Base-by-base conservation (phyloP, 2,888 invertebrate species). In the Hemaris fuciformis region DNA sequence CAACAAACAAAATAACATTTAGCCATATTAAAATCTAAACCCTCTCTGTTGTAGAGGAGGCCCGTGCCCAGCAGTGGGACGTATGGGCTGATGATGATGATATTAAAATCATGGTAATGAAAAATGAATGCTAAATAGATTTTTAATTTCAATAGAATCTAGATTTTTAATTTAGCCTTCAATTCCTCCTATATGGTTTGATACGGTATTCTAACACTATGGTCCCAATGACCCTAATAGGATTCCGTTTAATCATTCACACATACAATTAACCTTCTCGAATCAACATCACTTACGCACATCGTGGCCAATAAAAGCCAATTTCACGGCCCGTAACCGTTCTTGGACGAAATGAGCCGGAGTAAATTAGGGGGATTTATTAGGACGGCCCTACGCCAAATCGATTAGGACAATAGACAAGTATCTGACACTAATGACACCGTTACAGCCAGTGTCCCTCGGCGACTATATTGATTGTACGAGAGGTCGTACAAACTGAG, bases 361-460 rank as follows among this genome's bases (percentile, higher is more conserved):
- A 27, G 31, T 25, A 31, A 53, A 53, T 53, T 59, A 34, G 15
- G 46, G 18, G 34, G 34, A 15, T 59, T 20, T n/a, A 59, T 46
- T 15, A 46, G 22, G 8, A 48, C 23, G 15, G 4, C 23, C 22
- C 45, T 31, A 31, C 20, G 13, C 20, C 22, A 8, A 22, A 23
- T 59, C 34, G 45, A 59, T 46, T 59, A 59, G 46, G 27, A 53
- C 53, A 53, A 60, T 18, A 45, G 48, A 15, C 42, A 18, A 31
- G 53, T 27, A 25, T 23, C 23, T 2, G 38, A 23, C 23, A 38
- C n/a, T 61, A 46, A 57, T 38, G 61, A 43, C 57, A 45, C 43
- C 61, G 43, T 61, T 45, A 43, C 1, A 59, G 59, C 25, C 25
- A 34, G 61, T 45, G 61, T 61, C 61, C 61, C 61, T 57, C 46